Base-by-base conservation (phyloP, 2,888 invertebrate species). In the Aleiodes testaceus region DNA sequence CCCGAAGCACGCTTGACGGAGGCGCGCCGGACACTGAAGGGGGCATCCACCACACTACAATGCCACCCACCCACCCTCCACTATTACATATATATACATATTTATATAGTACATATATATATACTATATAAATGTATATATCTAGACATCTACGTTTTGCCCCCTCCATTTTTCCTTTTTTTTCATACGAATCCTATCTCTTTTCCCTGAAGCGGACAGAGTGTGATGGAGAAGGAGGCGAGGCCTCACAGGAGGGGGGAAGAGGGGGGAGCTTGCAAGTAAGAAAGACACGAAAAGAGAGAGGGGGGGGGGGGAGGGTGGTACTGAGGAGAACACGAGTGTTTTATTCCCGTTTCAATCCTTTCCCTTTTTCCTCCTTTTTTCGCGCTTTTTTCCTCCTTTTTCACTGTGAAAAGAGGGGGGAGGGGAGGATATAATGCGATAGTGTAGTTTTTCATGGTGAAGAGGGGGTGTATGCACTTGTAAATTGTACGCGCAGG, bases 21-120 rank as follows among this genome's bases (percentile, higher is more conserved):
- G 86, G 85, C 87, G 87, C 87, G 85, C 87, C 85, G 85, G 85
- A 86, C 86, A 86, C 87, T 86, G 87, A 87, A 61, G 66, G 86
- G 85, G 84, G 84, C 84, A 86, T 84, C 85, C 85, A 85, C 86
- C 84, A 87, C 83, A 79, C 79, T 77, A 79, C 79, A 79, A 81
- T 81, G 49, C 63, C 59, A 47, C 47, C 20, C 44, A 22, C 45
- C 22, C 42, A 45, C n/a, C 44, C 59, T n/a, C n/a, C 16, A 20
- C 16, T 12, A 7, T 7, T 30, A 6, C 22, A 12, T 42, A 50
- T 26, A 12, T 45, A 36, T 59, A 59, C 12, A 49, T 65, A 49
- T 55, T 45, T 47, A 65, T 26, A 26, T 26, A 26, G 26, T 26
- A 26, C 26, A 26, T 26, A 26, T 26, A 26, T 26, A 26, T 26